Evolutionary conservation across 2,113 vertebrate genomes (phyloP).

Genomic region (Otis tarda): DNA sequence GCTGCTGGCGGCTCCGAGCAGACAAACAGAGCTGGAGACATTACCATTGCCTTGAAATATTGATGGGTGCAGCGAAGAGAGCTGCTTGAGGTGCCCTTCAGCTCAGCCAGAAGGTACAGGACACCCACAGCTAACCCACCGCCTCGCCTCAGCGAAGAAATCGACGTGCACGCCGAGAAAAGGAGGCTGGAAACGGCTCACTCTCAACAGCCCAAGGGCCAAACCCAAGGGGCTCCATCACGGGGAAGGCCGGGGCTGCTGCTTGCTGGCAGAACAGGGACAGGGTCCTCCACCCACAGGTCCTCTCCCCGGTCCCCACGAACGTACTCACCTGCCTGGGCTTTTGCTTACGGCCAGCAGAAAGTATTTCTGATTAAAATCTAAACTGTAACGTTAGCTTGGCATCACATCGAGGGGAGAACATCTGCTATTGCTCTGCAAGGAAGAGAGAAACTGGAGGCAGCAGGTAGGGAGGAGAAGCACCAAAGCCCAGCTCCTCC

Average conservation of each 20-base stretch:
- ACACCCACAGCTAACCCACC: not conserved
- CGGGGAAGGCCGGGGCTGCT: not conserved
- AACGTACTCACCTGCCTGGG: not conserved
- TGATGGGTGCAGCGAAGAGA: too few relatives aligned
- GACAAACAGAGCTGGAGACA: not conserved
- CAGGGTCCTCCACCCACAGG: too few relatives aligned
- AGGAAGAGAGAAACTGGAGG: not conserved
- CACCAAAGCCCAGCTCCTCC: not conserved
- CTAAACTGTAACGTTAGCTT: not conserved
- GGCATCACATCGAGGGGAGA: not conserved
- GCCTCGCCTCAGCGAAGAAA: not conserved
- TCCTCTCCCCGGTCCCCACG: not conserved
- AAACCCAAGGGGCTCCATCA: not conserved
- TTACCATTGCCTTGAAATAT: not conserved
- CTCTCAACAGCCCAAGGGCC: not conserved
- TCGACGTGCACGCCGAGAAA: not conserved
- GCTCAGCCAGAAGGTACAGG: not conserved
- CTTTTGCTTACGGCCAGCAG: not conserved
- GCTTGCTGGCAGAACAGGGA: not conserved
- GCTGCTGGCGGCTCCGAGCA: rapidly evolving
- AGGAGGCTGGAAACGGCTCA: not conserved
- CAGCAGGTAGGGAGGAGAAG: not conserved
- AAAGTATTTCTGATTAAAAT: not conserved
- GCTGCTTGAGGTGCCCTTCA: not conserved
- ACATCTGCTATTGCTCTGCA: not conserved